Base-by-base conservation (phyloP, 1,140 invertebrate species). In the Anastrepha ludens region DNA sequence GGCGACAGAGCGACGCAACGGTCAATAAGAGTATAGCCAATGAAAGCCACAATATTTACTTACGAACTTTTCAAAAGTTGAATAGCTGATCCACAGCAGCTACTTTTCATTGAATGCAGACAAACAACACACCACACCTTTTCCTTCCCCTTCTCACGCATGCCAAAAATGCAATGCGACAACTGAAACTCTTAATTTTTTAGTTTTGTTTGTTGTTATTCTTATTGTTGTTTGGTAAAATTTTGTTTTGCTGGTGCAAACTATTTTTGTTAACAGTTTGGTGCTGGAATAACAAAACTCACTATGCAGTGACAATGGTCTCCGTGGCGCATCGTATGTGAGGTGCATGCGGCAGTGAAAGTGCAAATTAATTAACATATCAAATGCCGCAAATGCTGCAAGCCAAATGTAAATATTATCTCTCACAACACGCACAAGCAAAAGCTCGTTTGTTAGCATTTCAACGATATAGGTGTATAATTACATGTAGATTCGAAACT, bases 311-410 rank as follows among this genome's bases (percentile, higher is more conserved):
- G 2, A n/a, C 5, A 74, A 6, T 74, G 39, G 41, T 15, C 70
- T 6, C 29, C 39, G 29, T 39, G 64, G 7, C 20, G 29, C 13
- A 67, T 67, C 9, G 15, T 62, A 4, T 62, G 13, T 62, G 60
- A 2, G n/a, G 13, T 67, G 64, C 29, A 39, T 67, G n/a, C 74
- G 9, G n/a, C 17, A 81, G 74, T 81, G 47, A 81, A 81, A 81
- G 74, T 81, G 44, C 74, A 81, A 81, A 81, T 81, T 81, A 81
- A 81, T 81, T 81, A 81, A 81, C 74, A 81, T 81, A 81, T 81
- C 47, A 81, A 81, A 81, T 81, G 47, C 74, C 44, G 47, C 74
- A 55, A 55, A 55, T 81, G 74, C 47, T 81, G n/a, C 74, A 81
- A 81, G 74, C 55, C 47, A 55, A 81, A 81, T 29, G 20, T n/a